phyloP scores from a whole-genome alignment of 53 echinoderm and acorn worm species.

The Patiria pectinifera region DNA sequence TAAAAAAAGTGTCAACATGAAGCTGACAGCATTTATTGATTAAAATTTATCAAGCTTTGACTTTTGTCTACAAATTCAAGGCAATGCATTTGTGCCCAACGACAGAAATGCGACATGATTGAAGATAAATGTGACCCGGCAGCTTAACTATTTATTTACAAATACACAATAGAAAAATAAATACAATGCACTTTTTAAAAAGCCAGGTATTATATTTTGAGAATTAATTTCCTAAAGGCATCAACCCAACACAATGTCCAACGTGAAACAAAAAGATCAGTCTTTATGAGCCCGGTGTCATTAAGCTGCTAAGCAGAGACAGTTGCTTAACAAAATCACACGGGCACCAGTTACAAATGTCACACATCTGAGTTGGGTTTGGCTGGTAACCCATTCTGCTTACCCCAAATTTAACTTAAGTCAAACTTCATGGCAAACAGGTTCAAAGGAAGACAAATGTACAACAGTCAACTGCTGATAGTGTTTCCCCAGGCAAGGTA shows the following conservation, averaged over 20 bases:
- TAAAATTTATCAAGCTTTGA: too few relatives aligned
- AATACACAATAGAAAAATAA: slow-evolving; percentile 26
- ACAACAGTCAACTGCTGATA: background rate
- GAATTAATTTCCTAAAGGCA: background rate
- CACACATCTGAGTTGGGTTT: too few relatives aligned
- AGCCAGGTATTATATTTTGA: background rate
- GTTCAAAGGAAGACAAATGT: too few relatives aligned
- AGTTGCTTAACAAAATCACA: background rate
- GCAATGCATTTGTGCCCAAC: background rate
- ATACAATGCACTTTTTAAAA: slow-evolving; percentile 3
- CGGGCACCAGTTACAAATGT: too few relatives aligned
- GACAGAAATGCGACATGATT: background rate
- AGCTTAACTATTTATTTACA: background rate
- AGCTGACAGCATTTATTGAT: too few relatives aligned
- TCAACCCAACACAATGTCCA: background rate
- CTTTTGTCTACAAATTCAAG: background rate
- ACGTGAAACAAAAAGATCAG: too few relatives aligned
- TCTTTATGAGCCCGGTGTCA: background rate
- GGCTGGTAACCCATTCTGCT: background rate
- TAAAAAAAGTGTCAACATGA: too few relatives aligned
- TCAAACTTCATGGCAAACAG: too few relatives aligned
- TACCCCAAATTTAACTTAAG: too few relatives aligned
- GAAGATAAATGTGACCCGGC: background rate
- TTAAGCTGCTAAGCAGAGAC: background rate
- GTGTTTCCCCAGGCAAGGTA: too few relatives aligned